Evolutionary conservation across 2,113 vertebrate species (phyloP), one percentile per base, ranked within the genome.

Genomic region (Corythornis madagascariensis): DNA sequence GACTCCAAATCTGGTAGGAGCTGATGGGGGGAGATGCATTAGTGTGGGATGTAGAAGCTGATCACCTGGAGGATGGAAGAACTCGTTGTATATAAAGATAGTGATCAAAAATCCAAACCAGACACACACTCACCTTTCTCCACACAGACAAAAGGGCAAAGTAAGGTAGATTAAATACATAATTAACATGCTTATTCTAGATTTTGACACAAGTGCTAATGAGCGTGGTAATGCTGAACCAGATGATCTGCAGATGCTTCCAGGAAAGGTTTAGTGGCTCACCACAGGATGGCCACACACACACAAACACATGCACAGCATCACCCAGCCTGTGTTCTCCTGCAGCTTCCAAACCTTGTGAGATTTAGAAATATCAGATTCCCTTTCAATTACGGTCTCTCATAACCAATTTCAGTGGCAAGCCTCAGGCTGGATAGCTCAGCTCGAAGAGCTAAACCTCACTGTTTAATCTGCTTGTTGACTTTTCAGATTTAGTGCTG

Each of bases 401-500:
- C 59, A 29, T 29, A 79, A 55, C 42, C 72, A 26, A 33, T 70
- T 70, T 31, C 86, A 64, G 17, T 5, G 47, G 70, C 43, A 42
- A 53, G 53, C 53, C 45, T 26, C 63, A 24, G 78, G 75, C 75
- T 88, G 90, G 64, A 15, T 22, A 21, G 35, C 73, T 88, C 29
- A 3, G 53, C 77, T 86, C 26, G 53, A 11, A 87, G 65, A 92
- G 84, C 66, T 92, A 28, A 87, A n/a, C 70, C 0, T 11, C 53
- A 21, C 53, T 75, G 59, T 93, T 94, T 86, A 82, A 87, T 65
- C 94, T 85, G 45, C 74, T 75, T 92, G 94, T 91, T 92, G 90
- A 82, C 14, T 11, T 48, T 79, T 64, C 74, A 67, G 57, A 63
- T 79, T 59, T 31, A 73, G 55, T 1, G 28, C 75, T 69, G 83